Base-by-base conservation (phyloP, 1,140 invertebrate genomes). In the Drosophila ercepeae region DNA sequence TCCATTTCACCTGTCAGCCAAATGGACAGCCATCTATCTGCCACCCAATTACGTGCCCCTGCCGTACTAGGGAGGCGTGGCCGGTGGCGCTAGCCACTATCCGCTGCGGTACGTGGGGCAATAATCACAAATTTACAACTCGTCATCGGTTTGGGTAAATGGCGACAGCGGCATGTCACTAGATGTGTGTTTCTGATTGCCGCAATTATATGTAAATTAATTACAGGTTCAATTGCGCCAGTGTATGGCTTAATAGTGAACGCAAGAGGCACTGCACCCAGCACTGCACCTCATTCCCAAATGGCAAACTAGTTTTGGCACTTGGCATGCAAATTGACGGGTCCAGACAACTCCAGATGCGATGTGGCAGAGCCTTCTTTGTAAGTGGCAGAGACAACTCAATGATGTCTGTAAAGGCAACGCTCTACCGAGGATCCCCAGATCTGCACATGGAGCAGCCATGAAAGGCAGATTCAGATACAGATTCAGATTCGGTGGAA, bases 401-500 rank as follows among this genome's bases (percentile, higher is more conserved):
- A 65, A 82, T 73, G 73, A 58, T 64, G 68, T 68, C 67, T 74
- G 58, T 41, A 74, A 78, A 70, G 74, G 78, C 57, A 74, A 70
- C 57, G 78, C 78, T 82, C 74, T 69, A 82, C 74, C 64, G 78
- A 74, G 59, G 69, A 78, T 78, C 51, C 54, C 60, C 72, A 69
- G 42, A 42, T 42, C 39, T 42, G 39, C 39, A 39, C 13, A 39
- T 39, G 13, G 54, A 70, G 67, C 58, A 58, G 69, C 60, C 69
- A 72, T 72, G 68, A 61, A 42, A 42, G 39, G 32, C 67, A 72
- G 69, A 51, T 45, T 46, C 70, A 60, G 59, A 55, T 71, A 41
- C 48, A 55, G 34, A 74, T 55, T 41, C 27, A 55, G 50, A 64
- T 59, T 52, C 44, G 55, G 72, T 57, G 71, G 59, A 18, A 48